Percentiles rank a stretch among this genome's conserved stretches.
phyloP scores from a whole-genome alignment of 2,888 invertebrate species.

The Aspidapion aeneum region DNA sequence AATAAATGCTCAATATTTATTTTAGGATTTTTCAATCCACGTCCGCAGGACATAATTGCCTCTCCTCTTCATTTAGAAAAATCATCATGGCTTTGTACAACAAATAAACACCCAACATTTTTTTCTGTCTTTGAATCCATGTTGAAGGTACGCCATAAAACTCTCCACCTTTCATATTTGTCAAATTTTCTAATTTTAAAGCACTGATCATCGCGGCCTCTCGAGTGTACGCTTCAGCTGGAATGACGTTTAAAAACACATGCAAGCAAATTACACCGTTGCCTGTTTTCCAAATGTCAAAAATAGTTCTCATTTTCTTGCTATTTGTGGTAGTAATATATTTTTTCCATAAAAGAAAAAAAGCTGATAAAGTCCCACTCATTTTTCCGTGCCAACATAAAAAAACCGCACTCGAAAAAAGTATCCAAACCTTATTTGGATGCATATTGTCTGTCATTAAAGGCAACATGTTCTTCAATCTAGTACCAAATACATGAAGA shows the following conservation, averaged over 20 bases:
- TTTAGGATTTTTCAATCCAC: too few relatives aligned
- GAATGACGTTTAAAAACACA: constrained; percentile 85
- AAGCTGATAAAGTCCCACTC: constrained; percentile 85
- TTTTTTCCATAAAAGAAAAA: constrained; percentile 62
- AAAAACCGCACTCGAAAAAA: too few relatives aligned
- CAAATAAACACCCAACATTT: constrained; percentile 73
- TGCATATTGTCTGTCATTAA: constrained; percentile 69
- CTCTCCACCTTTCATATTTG: too few relatives aligned
- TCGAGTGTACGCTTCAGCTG: constrained; percentile 88
- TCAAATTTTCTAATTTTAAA: constrained; percentile 67
- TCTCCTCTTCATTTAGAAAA: constrained; percentile 80
- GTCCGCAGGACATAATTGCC: too few relatives aligned
- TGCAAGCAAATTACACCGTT: constrained; percentile 88
- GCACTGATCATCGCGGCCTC: constrained; percentile 95
- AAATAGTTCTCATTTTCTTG: constrained; percentile 72
- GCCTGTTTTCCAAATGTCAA: constrained; percentile 82
- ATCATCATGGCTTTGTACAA: constrained; percentile 80
- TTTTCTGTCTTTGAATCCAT: constrained; percentile 68
- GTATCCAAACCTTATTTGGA: too few relatives aligned
- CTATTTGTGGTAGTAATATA: constrained; percentile 47
- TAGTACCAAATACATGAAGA: too few relatives aligned
- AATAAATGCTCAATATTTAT: too few relatives aligned
- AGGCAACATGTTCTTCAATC: too few relatives aligned
- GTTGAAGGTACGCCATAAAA: constrained; percentile 79
- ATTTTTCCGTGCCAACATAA: constrained; percentile 83